A percentile compares a stretch with the other conserved stretches of the same genome.
Conservation (phyloP, 2,113 vertebrate genomes). For the Corydoras sp. region DNA sequence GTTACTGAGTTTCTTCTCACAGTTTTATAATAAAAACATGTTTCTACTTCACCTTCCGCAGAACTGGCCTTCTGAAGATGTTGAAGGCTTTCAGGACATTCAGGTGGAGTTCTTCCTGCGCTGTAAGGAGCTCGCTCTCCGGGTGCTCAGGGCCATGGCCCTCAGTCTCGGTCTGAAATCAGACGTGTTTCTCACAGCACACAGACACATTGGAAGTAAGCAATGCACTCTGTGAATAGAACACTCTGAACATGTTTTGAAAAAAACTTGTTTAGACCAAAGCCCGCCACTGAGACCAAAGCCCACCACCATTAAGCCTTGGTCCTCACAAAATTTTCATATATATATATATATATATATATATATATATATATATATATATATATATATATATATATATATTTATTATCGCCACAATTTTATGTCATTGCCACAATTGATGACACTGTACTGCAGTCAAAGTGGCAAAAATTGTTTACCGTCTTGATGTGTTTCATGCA, state of each 20-base stretch:
- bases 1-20: not conserved
- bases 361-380: no score
- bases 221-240: not conserved
- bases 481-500: no score
- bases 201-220: conserved; percentile 60
- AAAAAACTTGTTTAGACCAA: no score
- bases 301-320: no score
- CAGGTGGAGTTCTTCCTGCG: conserved; percentile 53
- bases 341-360: no score
- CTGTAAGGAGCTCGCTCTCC: conserved; percentile 59
- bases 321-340: no score
- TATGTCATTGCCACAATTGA: not conserved
- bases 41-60: not conserved
- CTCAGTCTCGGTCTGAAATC: conserved; percentile 55
- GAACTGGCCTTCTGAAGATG: conserved; percentile 57
- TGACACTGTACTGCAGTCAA: not conserved
- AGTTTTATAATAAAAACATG: not conserved
- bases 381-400: no score
- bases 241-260: not conserved
- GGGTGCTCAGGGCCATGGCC: conserved; percentile 59
- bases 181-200: conserved; percentile 54
- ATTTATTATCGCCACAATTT: no score
- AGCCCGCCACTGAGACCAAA: no score
- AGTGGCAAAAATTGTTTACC: no score
- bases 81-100: conserved; percentile 45